A percentile compares a stretch with the other conserved stretches of the same genome.
phyloP scores from a whole-genome alignment of 2,797 vertebrate genomes.

The Enteromius unitaeniatus region DNA sequence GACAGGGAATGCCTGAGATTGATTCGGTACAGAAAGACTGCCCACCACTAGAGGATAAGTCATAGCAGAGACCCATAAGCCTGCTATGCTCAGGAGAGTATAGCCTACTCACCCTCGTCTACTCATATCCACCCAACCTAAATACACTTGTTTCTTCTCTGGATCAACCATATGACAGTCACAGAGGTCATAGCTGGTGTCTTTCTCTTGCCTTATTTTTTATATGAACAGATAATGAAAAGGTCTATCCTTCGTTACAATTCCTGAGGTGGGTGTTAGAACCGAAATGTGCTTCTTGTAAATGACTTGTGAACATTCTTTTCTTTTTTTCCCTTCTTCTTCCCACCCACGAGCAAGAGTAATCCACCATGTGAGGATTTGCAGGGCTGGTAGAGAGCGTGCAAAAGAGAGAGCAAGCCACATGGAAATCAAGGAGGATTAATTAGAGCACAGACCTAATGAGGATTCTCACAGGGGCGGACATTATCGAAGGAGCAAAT shows the following conservation, averaged over 20 bases:
- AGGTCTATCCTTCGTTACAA: conserved; percentile 12
- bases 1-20: conserved; percentile 33
- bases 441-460: conserved; percentile 79
- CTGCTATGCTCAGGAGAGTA: conserved; percentile 15
- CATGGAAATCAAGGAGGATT: conserved; percentile 71
- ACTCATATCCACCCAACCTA: conserved; percentile 20
- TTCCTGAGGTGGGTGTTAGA: conserved; percentile 51
- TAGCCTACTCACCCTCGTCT: background rate
- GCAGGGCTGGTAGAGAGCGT: conserved; percentile 61
- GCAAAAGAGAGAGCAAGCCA: conserved; percentile 53
- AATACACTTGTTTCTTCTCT: conserved; percentile 23
- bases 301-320: conserved; percentile 57
- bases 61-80: conserved; percentile 33
- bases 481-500: conserved; percentile 48
- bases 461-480: conserved; percentile 73
- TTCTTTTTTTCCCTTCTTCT: conserved; percentile 54
- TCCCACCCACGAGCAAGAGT: conserved; percentile 72
- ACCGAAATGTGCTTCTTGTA: conserved; percentile 55
- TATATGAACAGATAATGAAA: background rate
- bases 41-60: conserved; percentile 35
- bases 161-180: conserved; percentile 1
- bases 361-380: conserved; percentile 76
- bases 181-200: background rate
- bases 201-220: background rate
- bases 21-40: conserved; percentile 31